Conservation (phyloP, 2,113 vertebrate genomes). For the Dolichallabes microphthalmus region DNA sequence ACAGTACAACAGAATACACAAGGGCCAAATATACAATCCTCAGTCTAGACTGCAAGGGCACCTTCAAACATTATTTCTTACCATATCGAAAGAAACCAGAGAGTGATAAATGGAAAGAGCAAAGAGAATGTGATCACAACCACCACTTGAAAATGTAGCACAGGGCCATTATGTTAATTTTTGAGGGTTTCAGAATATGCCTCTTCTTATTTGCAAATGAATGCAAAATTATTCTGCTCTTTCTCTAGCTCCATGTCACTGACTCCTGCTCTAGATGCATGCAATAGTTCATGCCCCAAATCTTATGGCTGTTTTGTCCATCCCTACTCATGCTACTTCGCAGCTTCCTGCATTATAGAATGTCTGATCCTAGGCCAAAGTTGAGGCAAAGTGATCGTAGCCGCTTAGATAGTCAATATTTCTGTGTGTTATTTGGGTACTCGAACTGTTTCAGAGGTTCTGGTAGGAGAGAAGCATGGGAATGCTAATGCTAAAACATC, state of each 20-base stretch:
- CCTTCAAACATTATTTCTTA: constrained; percentile 13
- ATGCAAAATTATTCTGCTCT: constrained; percentile 48
- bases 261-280: constrained; percentile 38
- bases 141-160: constrained; percentile 47
- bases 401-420: not conserved
- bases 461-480: not conserved
- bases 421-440: not conserved
- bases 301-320: constrained; percentile 18
- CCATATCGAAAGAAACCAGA: not conserved
- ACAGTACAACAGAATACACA: constrained; percentile 5
- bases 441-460: not conserved
- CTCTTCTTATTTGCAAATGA: constrained; percentile 43
- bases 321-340: not conserved
- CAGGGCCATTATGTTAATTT: constrained; percentile 42
- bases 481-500: not conserved
- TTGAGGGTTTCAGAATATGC: constrained; percentile 18
- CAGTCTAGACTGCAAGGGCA: constrained; percentile 21
- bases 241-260: constrained; percentile 36
- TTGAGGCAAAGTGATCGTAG: constrained; percentile 11
- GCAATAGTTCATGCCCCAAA: constrained; percentile 30
- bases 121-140: constrained; percentile 24
- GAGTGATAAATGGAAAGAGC: not conserved
- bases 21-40: not conserved
- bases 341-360: not conserved
- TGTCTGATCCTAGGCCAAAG: constrained; percentile 1